Evolutionary conservation across 2,113 vertebrate species (phyloP), one percentile per base, ranked within the genome.

Genomic region (Patagioenas fasciata): DNA sequence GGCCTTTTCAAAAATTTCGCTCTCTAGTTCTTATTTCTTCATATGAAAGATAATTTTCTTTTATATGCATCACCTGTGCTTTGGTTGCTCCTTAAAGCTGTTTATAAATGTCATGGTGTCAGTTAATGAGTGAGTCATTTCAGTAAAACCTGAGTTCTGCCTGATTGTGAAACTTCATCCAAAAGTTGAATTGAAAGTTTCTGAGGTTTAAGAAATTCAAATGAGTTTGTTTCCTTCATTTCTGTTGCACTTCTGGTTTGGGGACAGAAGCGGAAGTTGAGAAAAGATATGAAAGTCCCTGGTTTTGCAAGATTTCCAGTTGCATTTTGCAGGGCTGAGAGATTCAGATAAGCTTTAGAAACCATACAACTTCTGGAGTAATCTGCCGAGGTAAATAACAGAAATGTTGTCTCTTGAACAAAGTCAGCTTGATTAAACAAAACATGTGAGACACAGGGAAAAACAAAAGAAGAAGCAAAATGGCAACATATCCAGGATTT

Each of bases 171-270:
- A 95, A 94, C 17, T 80, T 66, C 26, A 87, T 65, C 62, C 53
- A 75, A 61, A 95, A 93, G 74, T 20, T 91, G 90, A 96, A 94
- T 36, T 91, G 85, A 92, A 96, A 95, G 69, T 62, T 73, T 91
- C 34, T 91, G 56, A 85, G 53, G 75, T 89, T 73, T 93, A 44
- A 89, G 48, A 93, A 92, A 26, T 88, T 58, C n/a, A 78, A 5
- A n/a, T 72, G 38, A 48, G 48, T 88, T 96, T 64, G 38, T 86
- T 95, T 91, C 54, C 62, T 79, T 91, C 62, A 81, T 88, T 96
- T 94, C 66, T 93, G 58, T 91, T 95, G 69, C 62, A 85, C 61
- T 96, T 96, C 88, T 92, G 40, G 11, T 81, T 89, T 93, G 47
- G 26, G n/a, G 26, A 28, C 44, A 94, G 66, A 96, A 95, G 62